Conservation (phyloP, 2,888 invertebrate species). For the Rhingia campestris region DNA sequence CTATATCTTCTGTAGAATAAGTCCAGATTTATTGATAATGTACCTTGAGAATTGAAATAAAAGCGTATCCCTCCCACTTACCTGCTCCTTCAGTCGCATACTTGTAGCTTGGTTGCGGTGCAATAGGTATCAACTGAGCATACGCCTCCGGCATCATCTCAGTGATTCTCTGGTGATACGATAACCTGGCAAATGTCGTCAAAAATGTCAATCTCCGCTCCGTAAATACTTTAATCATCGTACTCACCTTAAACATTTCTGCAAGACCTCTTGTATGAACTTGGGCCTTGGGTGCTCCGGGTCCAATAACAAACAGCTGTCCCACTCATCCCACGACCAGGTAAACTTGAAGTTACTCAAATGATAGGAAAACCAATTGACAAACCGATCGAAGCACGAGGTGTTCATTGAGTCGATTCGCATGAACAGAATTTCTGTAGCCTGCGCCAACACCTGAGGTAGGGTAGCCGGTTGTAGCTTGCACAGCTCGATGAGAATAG, state of each 20-base stretch:
- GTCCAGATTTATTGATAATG: not conserved
- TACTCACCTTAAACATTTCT: constrained; percentile 92
- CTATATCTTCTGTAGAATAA: not conserved
- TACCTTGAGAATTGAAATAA: constrained; percentile 10
- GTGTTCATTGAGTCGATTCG: constrained; percentile 98
- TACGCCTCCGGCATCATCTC: constrained; percentile 96
- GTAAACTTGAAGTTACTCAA: constrained; percentile 99
- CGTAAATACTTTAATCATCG: not conserved
- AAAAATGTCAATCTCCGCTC: not conserved
- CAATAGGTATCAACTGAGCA: constrained; percentile 91
- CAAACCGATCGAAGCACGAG: constrained; percentile 97
- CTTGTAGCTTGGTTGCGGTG: constrained; percentile 94
- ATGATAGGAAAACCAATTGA: constrained; percentile 98
- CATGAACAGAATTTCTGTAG: constrained; percentile 97
- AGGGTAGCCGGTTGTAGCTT: constrained; percentile 97
- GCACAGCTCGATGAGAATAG: constrained; percentile 97
- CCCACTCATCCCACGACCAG: constrained; percentile 99
- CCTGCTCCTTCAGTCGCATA: constrained; percentile 95
- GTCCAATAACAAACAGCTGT: constrained; percentile 91
- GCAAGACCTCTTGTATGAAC: constrained; percentile 95
- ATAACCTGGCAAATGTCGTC: constrained; percentile 86
- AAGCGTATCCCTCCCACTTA: constrained; percentile 82
- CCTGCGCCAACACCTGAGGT: constrained; percentile 98
- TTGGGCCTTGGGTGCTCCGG: constrained; percentile 95
- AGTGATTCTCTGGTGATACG: constrained; percentile 96